Conservation (phyloP, 1,140 invertebrate genomes). For the Pseudoatta argentina region DNA sequence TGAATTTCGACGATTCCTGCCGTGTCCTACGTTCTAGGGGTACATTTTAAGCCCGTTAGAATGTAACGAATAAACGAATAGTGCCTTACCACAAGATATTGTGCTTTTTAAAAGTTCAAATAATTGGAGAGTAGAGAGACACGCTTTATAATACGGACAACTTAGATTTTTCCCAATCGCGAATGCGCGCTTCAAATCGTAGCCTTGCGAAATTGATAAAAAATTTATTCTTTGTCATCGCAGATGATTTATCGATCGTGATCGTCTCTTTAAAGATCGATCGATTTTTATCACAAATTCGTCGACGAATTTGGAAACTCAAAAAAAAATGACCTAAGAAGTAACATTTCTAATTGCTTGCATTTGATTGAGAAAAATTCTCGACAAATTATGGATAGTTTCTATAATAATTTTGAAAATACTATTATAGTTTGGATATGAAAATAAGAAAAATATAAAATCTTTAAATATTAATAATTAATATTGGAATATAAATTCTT, state of each 20-base stretch:
- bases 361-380: background rate
- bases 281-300: background rate
- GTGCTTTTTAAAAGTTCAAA: constrained; percentile 53
- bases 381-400: background rate
- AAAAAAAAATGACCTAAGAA: background rate
- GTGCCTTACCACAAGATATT: constrained; percentile 53
- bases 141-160: background rate
- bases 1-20: constrained; percentile 38
- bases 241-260: background rate
- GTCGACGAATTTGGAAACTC: constrained; percentile 28
- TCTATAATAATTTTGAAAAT: background rate
- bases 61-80: constrained; percentile 52
- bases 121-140: constrained; percentile 17
- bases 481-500: background rate
- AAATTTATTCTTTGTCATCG: background rate
- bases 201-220: background rate
- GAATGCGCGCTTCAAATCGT: background rate
- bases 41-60: constrained; percentile 10
- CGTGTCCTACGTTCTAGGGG: constrained; percentile 23
- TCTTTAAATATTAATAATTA: too few species aligned
- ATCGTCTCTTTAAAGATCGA: background rate
- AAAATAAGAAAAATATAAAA: background rate
- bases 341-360: constrained; percentile 16
- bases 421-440: background rate
- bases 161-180: background rate